Evolutionary conservation across 2,888 invertebrate genomes (phyloP).

Genomic region (Lymantria monacha): DNA sequence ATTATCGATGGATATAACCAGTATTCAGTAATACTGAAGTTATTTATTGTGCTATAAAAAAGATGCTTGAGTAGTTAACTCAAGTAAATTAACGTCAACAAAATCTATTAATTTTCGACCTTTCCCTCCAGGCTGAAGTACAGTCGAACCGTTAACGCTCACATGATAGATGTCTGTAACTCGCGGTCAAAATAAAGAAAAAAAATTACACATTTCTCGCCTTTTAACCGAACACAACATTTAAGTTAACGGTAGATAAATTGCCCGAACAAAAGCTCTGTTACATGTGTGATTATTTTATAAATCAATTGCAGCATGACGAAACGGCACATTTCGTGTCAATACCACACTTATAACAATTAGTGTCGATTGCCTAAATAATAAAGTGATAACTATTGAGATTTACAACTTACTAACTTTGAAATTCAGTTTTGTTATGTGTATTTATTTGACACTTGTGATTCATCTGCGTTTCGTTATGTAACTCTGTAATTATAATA

Average conservation of each 20-base stretch:
- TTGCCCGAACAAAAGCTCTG: slow-evolving; percentile 50
- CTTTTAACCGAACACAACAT: slow-evolving; percentile 57
- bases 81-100: slow-evolving; percentile 22
- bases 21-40: slow-evolving; percentile 3
- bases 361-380: slow-evolving; percentile 31
- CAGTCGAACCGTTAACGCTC: slow-evolving; percentile 40
- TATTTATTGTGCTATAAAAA: slow-evolving; percentile 10
- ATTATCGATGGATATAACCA: background rate
- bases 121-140: slow-evolving; percentile 29
- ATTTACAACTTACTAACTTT: slow-evolving; percentile 14
- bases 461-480: too few relatives aligned
- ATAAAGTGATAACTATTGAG: slow-evolving; percentile 16
- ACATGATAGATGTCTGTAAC: slow-evolving; percentile 45
- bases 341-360: slow-evolving; percentile 32
- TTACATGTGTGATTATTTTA: slow-evolving; percentile 39
- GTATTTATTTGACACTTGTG: slow-evolving; percentile 1
- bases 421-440: slow-evolving; percentile 19
- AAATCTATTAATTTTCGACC: slow-evolving; percentile 38
- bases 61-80: slow-evolving; percentile 8
- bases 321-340: slow-evolving; percentile 34
- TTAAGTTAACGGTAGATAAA: slow-evolving; percentile 62
- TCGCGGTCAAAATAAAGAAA: slow-evolving; percentile 38
- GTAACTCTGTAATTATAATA: too few relatives aligned
- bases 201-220: slow-evolving; percentile 71
- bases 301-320: slow-evolving; percentile 41